Evolutionary conservation across 2,888 invertebrate genomes (phyloP).

Genomic region (Andricus curvator): DNA sequence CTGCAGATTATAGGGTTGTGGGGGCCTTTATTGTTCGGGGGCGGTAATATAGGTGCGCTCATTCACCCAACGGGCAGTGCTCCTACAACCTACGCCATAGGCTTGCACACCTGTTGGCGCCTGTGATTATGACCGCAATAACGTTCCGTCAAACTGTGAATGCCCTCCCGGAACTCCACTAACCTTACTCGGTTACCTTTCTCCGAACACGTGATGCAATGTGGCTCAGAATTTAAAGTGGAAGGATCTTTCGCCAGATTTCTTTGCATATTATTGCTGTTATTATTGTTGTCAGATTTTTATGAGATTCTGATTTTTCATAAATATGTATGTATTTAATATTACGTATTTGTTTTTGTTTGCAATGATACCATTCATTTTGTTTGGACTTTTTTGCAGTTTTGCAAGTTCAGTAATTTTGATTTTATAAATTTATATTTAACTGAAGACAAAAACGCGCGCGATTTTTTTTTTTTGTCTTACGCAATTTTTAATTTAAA

Average conservation of each 20-base stretch:
- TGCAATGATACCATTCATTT: no score
- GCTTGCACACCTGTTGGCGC: slow-evolving; percentile 77
- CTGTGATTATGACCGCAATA: slow-evolving; percentile 77
- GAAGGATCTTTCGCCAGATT: background rate
- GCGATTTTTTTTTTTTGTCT: no score
- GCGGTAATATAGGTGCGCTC: slow-evolving; percentile 60
- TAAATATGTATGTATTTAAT: background rate
- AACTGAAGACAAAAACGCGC: no score
- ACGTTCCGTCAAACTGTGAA: slow-evolving; percentile 76
- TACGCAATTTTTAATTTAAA: no score
- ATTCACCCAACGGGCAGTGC: slow-evolving; percentile 21
- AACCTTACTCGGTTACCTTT: slow-evolving; percentile 28
- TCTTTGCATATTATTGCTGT: background rate
- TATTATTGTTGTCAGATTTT: background rate
- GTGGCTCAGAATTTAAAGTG: slow-evolving; percentile 20
- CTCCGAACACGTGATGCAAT: slow-evolving; percentile 24
- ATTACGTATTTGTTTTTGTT: background rate
- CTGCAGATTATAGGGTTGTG: slow-evolving; percentile 68
- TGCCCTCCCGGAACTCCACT: slow-evolving; percentile 32
- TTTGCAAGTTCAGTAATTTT: no score
- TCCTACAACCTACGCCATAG: slow-evolving; percentile 58
- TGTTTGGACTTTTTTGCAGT: no score
- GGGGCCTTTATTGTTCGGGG: slow-evolving; percentile 70
- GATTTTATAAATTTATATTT: no score
- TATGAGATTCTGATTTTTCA: background rate